These are phyloP conservation scores for Xiphophorus couchianus DNA, from an alignment of 2,113 vertebrate species.

Conservation along the genomic window DNA sequence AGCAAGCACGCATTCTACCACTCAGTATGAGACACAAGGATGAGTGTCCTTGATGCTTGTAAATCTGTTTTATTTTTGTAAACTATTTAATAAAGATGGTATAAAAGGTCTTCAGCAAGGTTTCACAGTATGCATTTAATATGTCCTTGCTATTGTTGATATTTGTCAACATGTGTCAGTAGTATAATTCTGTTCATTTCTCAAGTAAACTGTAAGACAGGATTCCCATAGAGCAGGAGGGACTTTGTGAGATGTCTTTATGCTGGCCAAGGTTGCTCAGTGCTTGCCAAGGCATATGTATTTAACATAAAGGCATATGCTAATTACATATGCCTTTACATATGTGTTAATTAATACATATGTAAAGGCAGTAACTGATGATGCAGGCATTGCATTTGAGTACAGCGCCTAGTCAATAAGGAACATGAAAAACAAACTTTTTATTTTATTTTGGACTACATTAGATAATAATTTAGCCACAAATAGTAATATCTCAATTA, in stretches of 20 bases:
- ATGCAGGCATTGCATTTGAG: background rate
- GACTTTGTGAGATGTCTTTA: background rate
- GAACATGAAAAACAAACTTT: background rate
- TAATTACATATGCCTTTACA: no score
- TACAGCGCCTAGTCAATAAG: background rate
- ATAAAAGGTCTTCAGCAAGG: slow-evolving; percentile 47
- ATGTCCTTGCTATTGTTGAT: background rate
- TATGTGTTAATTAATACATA: no score
- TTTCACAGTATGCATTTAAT: slow-evolving; percentile 10
- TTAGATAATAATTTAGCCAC: background rate
- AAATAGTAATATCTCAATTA: no score
- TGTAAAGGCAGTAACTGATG: background rate
- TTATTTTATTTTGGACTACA: background rate
- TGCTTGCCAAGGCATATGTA: no score
- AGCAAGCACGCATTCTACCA: slow-evolving; percentile 8
- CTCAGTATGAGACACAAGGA: slow-evolving; percentile 20
- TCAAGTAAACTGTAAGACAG: background rate
- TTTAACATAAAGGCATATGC: no score
- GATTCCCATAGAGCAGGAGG: background rate
- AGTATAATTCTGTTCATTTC: background rate
- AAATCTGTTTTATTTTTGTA: slow-evolving; percentile 14
- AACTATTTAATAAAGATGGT: background rate
- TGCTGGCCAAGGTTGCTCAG: background rate
- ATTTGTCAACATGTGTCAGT: no score
- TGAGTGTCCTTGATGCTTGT: slow-evolving; percentile 16